phyloP scores from a whole-genome alignment of 2,797 vertebrate genomes.

The Dermochelys coriacea region DNA sequence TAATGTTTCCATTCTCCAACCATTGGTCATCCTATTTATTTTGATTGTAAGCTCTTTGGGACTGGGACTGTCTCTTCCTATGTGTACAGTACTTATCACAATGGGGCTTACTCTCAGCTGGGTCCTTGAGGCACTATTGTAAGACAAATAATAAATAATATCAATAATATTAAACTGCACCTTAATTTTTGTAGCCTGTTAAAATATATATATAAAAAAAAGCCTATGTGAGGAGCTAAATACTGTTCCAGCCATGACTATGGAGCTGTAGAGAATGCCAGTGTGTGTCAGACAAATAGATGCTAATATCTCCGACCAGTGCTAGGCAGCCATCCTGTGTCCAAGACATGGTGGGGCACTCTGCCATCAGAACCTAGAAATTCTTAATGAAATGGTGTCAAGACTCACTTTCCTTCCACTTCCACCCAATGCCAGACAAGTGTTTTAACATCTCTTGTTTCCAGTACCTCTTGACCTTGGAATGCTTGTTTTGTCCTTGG shows the following conservation, averaged over 20 bases:
- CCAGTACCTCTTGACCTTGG: not conserved
- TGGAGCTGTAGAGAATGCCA: not conserved
- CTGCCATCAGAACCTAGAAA: not conserved
- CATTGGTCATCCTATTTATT: not conserved
- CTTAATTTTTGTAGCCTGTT: not conserved
- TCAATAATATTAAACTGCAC: not conserved
- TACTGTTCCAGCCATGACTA: rapidly evolving
- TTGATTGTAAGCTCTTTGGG: not conserved
- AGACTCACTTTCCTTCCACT: not conserved
- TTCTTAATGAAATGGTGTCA: not conserved
- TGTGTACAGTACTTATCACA: rapidly evolving
- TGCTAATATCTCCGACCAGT: not conserved
- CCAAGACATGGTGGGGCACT: not conserved
- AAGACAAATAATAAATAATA: not conserved
- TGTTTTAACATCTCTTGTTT: not conserved
- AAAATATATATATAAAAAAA: not conserved
- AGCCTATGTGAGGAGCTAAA: too few species aligned
- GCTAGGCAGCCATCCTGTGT: not conserved
- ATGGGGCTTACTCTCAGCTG: not conserved
- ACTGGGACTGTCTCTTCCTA: not conserved
- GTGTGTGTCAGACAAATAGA: not conserved
- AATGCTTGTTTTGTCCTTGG: rapidly evolving
- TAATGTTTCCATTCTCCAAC: rapidly evolving
- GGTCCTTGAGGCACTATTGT: not conserved
- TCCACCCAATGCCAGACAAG: not conserved